These are phyloP conservation scores for Ispidina lecontei DNA, from an alignment of 2,797 vertebrate genomes.

Conservation along the genomic window DNA sequence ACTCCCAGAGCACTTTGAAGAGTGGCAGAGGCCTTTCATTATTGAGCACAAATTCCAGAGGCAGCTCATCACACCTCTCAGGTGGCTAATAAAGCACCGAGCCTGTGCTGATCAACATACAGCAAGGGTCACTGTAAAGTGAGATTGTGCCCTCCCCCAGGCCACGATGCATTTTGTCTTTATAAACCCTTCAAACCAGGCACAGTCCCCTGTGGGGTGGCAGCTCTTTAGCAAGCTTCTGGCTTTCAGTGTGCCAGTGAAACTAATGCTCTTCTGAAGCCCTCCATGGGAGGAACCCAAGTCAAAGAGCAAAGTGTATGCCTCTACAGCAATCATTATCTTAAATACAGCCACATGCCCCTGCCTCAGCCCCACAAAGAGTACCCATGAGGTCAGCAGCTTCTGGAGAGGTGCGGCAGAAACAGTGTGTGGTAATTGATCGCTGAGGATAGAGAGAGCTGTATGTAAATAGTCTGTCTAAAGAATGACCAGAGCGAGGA, in stretches of 20 bases:
- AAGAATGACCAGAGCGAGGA: background rate
- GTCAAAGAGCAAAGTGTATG: background rate
- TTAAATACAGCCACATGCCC: background rate
- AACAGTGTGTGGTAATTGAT: background rate
- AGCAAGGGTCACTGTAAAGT: background rate
- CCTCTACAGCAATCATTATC: background rate
- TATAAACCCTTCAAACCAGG: background rate
- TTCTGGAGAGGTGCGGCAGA: background rate
- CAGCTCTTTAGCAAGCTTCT: background rate
- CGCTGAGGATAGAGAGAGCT: background rate
- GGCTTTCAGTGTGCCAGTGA: background rate
- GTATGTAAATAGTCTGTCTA: conserved; percentile 13
- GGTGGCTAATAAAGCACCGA: background rate
- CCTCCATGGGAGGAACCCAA: background rate
- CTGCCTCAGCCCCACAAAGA: background rate
- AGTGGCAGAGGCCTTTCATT: conserved; percentile 15
- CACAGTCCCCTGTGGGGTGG: background rate
- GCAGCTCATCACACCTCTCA: background rate
- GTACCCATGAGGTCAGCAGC: background rate
- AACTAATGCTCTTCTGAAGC: background rate
- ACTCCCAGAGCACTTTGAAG: background rate
- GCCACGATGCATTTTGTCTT: background rate
- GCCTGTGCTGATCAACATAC: background rate
- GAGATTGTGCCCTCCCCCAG: background rate
- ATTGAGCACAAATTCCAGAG: background rate